A percentile compares a stretch with the other conserved stretches of the same genome.
Conservation (phyloP, 1,140 invertebrate genomes). For the Phymastichus coffea region DNA sequence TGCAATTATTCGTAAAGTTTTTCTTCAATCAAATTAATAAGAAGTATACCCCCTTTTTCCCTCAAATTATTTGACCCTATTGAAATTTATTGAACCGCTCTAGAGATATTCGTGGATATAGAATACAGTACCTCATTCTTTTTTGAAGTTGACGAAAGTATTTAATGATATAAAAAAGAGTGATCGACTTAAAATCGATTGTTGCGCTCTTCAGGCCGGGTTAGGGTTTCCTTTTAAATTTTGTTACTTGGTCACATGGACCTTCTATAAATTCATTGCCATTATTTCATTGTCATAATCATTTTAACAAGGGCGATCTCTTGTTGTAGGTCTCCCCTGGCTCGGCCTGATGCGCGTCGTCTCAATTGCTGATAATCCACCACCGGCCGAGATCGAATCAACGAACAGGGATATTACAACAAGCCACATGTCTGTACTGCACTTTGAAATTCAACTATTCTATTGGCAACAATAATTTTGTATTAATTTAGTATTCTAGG, state of each 20-base stretch:
- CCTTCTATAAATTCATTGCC: background rate
- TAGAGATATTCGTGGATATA: too few species aligned
- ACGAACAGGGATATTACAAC: background rate
- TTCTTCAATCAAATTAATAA: too few species aligned
- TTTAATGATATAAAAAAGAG: too few species aligned
- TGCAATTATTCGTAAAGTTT: too few species aligned
- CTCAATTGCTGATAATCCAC: slow-evolving; percentile 48
- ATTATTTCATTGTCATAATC: background rate
- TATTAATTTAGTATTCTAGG: too few species aligned
- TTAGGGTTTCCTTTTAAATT: slow-evolving; percentile 49
- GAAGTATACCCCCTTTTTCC: too few species aligned
- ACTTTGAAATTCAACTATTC: slow-evolving; percentile 46
- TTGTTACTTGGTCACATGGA: background rate
- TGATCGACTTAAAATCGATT: too few species aligned
- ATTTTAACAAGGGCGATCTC: slow-evolving; percentile 22
- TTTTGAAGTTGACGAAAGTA: too few species aligned
- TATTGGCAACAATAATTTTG: slow-evolving; percentile 35
- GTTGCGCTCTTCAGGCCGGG: slow-evolving; percentile 54
- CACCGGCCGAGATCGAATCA: slow-evolving; percentile 42
- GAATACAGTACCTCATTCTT: too few species aligned
- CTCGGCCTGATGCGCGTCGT: slow-evolving; percentile 56
- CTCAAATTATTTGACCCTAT: too few species aligned
- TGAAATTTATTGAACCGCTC: too few species aligned
- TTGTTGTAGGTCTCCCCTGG: slow-evolving; percentile 58
- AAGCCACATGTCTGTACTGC: slow-evolving; percentile 11